A percentile compares a stretch with the other conserved stretches of the same genome.
These are phyloP conservation scores for Boloria euphrosyne DNA, from an alignment of 2,888 invertebrate genomes.

Conservation along the genomic window DNA sequence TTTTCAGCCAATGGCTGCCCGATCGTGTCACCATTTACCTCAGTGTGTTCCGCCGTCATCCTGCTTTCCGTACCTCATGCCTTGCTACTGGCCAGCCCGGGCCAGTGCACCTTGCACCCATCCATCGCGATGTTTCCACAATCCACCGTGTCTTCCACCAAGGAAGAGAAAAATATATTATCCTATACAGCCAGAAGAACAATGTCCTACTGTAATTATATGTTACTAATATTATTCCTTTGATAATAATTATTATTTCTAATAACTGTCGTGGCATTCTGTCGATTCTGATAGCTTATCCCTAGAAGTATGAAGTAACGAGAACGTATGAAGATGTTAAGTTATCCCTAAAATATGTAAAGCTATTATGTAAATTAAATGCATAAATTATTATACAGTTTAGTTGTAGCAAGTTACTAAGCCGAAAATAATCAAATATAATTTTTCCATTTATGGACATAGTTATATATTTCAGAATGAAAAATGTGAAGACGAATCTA, in stretches of 20 bases:
- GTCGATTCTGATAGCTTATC: no score
- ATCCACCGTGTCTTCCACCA: slow-evolving; percentile 64
- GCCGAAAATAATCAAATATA: no score
- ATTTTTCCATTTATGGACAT: not conserved
- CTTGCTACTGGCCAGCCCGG: slow-evolving; percentile 71
- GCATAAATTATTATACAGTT: no score
- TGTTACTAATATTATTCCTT: not conserved
- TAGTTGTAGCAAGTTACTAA: no score
- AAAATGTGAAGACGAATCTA: slow-evolving; percentile 46
- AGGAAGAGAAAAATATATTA: slow-evolving; percentile 43
- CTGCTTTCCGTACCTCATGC: slow-evolving; percentile 70
- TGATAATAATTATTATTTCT: not conserved
- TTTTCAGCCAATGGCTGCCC: slow-evolving; percentile 61
- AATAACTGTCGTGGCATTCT: no score
- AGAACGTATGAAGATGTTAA: no score
- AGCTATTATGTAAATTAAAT: no score
- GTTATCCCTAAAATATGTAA: no score
- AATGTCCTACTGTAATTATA: slow-evolving; percentile 53
- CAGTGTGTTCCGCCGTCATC: slow-evolving; percentile 65
- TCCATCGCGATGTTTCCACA: slow-evolving; percentile 69
- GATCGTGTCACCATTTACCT: slow-evolving; percentile 64
- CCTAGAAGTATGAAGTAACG: no score
- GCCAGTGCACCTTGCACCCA: slow-evolving; percentile 63
- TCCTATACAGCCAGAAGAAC: slow-evolving; percentile 41
- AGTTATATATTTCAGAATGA: slow-evolving; percentile 46